A percentile compares a stretch with the other conserved stretches of the same genome.
Conservation (phyloP, 2,888 invertebrate genomes). For the Lysandra bellargus region DNA sequence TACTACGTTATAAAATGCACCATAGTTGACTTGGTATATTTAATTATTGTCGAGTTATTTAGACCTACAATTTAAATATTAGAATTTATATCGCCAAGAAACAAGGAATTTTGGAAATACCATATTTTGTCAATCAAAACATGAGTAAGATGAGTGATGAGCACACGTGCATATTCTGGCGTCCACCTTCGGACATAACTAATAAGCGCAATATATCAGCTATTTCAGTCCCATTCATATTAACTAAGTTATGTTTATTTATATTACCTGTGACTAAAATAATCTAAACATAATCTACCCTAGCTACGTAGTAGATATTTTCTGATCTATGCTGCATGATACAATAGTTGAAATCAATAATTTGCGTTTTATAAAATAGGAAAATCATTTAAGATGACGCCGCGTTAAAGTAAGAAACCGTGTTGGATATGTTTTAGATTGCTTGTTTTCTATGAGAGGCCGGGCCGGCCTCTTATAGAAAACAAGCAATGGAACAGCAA, state of each 20-base stretch:
- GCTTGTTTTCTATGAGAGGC: too few species aligned
- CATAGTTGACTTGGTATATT: neutral
- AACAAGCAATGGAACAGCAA: too few species aligned
- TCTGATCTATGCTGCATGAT: neutral
- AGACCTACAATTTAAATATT: neutral
- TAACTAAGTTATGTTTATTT: constrained; percentile 25
- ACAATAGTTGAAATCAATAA: neutral
- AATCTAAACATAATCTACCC: neutral
- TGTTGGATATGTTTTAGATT: too few species aligned
- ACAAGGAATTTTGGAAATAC: neutral
- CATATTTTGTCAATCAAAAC: constrained; percentile 2
- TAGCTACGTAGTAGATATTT: neutral
- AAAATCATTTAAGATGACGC: too few species aligned
- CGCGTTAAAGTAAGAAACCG: too few species aligned
- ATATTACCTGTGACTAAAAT: neutral
- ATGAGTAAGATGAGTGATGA: neutral
- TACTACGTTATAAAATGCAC: too few species aligned
- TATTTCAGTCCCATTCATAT: constrained; percentile 28
- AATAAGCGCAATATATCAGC: constrained; percentile 1
- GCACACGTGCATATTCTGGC: constrained; percentile 3
- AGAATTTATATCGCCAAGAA: neutral
- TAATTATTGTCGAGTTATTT: neutral
- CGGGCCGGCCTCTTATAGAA: too few species aligned
- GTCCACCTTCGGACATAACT: neutral
- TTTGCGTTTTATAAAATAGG: too few species aligned